These are phyloP conservation scores for Troides oblongomaculatus DNA, from an alignment of 2,888 invertebrate genomes.

Conservation along the genomic window DNA sequence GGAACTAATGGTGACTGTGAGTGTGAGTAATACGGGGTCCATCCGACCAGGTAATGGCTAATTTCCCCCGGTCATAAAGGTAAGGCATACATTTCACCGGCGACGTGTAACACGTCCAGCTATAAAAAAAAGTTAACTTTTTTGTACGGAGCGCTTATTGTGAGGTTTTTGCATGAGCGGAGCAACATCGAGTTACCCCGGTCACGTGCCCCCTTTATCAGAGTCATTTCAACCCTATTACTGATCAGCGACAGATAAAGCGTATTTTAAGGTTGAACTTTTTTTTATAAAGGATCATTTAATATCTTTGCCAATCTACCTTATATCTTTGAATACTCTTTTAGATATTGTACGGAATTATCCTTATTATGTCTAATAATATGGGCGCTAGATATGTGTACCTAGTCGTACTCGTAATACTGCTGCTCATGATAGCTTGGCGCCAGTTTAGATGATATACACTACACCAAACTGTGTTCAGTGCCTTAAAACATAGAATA, in stretches of 20 bases:
- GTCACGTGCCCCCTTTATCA: slow-evolving; percentile 28
- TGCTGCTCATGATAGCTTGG: too few species aligned
- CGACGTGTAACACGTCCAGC: slow-evolving; percentile 24
- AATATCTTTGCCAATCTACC: too few species aligned
- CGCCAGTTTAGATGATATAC: too few species aligned
- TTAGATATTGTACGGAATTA: too few species aligned
- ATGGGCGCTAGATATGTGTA: too few species aligned
- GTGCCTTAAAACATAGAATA: too few species aligned
- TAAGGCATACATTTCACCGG: slow-evolving; percentile 26
- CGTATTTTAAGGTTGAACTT: slow-evolving; percentile 1
- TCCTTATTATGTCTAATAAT: too few species aligned
- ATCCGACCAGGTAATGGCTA: slow-evolving; percentile 28
- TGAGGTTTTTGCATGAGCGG: slow-evolving; percentile 27
- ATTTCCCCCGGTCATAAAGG: slow-evolving; percentile 29
- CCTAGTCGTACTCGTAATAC: too few species aligned
- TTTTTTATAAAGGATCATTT: background rate
- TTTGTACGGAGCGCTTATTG: slow-evolving; percentile 27
- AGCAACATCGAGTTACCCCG: slow-evolving; percentile 11
- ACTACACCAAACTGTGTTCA: too few species aligned
- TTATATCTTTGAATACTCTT: too few species aligned
- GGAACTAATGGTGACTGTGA: slow-evolving; percentile 21
- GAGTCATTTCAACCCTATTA: slow-evolving; percentile 19
- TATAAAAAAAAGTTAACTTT: slow-evolving; percentile 26
- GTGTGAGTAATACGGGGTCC: slow-evolving; percentile 17
- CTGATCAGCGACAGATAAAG: slow-evolving; percentile 4